A percentile compares a stretch with the other conserved stretches of the same genome.
phyloP scores from a whole-genome alignment of 2,888 invertebrate genomes.

The Sisyra terminalis region DNA sequence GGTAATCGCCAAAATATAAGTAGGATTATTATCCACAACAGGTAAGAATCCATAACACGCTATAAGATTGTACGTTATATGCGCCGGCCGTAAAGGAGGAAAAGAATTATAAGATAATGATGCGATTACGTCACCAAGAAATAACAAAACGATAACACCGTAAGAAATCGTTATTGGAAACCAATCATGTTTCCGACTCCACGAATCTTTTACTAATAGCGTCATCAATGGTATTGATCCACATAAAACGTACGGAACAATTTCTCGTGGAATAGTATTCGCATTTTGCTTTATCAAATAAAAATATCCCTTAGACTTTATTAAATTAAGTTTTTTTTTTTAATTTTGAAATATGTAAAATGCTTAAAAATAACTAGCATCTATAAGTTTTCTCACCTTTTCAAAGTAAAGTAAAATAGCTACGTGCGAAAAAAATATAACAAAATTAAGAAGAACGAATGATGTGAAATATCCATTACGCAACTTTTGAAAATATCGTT shows the following conservation, averaged over 20 bases:
- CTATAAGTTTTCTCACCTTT: not conserved
- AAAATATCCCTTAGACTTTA: not conserved
- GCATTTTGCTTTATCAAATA: slow-evolving; percentile 19
- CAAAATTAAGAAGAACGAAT: slow-evolving; percentile 50
- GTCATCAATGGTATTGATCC: slow-evolving; percentile 28
- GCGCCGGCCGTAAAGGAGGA: slow-evolving; percentile 42
- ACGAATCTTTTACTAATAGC: slow-evolving; percentile 28
- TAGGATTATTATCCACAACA: slow-evolving; percentile 53
- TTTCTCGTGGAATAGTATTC: slow-evolving; percentile 25
- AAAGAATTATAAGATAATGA: slow-evolving; percentile 21
- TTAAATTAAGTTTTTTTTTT: not conserved
- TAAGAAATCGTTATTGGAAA: slow-evolving; percentile 16
- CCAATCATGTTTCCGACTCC: slow-evolving; percentile 22
- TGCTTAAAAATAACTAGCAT: not conserved
- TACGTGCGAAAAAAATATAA: slow-evolving; percentile 46
- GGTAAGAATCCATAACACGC: slow-evolving; percentile 75
- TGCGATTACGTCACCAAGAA: slow-evolving; percentile 49
- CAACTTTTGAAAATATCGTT: slow-evolving; percentile 57
- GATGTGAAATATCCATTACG: slow-evolving; percentile 63
- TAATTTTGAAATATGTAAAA: not conserved
- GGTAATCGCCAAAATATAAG: slow-evolving; percentile 48
- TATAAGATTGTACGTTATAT: slow-evolving; percentile 53
- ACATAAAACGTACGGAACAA: slow-evolving; percentile 27
- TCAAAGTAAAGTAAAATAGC: slow-evolving; percentile 29
- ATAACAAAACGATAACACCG: slow-evolving; percentile 35